Conservation (phyloP, 2,888 invertebrate species). For the Machimus atricapillus region DNA sequence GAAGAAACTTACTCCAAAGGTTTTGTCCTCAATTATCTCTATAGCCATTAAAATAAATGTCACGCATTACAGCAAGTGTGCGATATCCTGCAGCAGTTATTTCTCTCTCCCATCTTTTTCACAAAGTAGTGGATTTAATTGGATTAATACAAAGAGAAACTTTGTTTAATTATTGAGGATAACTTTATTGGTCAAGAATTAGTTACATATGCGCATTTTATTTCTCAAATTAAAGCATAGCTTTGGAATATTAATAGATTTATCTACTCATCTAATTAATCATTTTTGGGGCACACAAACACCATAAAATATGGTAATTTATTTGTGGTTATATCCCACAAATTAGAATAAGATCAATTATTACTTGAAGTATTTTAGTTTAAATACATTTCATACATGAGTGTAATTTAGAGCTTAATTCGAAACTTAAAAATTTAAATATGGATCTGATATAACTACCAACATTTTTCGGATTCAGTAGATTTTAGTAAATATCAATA, state of each 20-base stretch:
- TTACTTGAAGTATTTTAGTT: no score
- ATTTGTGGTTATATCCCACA: no score
- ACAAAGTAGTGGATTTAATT: neutral
- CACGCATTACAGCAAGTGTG: neutral
- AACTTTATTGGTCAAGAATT: neutral
- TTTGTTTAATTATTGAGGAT: neutral
- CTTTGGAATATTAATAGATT: neutral
- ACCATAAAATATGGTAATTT: no score
- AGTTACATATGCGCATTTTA: neutral
- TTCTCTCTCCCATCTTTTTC: neutral
- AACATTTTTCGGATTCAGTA: no score
- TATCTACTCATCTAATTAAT: neutral
- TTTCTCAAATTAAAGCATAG: neutral
- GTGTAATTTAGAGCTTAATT: no score
- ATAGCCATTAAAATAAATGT: neutral
- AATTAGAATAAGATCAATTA: no score
- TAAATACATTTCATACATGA: no score
- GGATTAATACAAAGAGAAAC: neutral
- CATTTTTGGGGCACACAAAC: no score
- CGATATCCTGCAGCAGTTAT: neutral
- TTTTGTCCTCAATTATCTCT: neutral
- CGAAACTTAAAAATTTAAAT: no score
- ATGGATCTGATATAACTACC: no score
- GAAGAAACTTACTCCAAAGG: neutral
- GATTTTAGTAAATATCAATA: no score